Conservation (phyloP, 2,888 invertebrate genomes). For the Cancer borealis region DNA sequence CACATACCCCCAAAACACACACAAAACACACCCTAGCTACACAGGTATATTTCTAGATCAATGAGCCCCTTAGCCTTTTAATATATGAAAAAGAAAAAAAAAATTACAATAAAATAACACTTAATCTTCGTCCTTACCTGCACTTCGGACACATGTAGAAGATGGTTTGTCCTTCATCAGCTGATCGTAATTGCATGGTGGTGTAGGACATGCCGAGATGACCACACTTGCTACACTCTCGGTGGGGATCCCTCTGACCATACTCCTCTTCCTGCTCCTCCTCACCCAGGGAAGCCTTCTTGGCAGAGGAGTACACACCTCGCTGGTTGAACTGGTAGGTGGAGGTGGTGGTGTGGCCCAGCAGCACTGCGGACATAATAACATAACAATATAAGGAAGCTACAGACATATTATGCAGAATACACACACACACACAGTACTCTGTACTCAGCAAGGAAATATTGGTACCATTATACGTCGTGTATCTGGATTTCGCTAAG, state of each 20-base stretch:
- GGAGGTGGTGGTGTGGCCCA: slow-evolving; percentile 44
- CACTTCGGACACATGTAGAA: slow-evolving; percentile 98
- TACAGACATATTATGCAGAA: neutral
- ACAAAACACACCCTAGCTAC: too few species aligned
- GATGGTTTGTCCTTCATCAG: slow-evolving; percentile 99
- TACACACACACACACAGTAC: too few species aligned
- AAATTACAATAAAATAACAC: neutral
- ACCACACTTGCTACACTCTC: slow-evolving; percentile 88
- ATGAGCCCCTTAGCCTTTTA: neutral
- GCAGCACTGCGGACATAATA: neutral
- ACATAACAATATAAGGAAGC: neutral
- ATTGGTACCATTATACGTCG: too few species aligned
- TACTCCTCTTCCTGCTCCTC: slow-evolving; percentile 39
- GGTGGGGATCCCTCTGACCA: slow-evolving; percentile 73
- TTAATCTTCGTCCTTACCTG: slow-evolving; percentile 82
- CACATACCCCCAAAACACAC: too few species aligned
- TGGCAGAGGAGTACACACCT: slow-evolving; percentile 12
- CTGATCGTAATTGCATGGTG: slow-evolving; percentile 95
- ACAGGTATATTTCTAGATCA: neutral
- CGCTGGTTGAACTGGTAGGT: slow-evolving; percentile 41
- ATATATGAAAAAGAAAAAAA: neutral
- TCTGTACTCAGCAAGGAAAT: too few species aligned
- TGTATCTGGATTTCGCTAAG: too few species aligned
- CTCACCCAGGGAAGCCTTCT: slow-evolving; percentile 27
- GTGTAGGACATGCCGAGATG: slow-evolving; percentile 96